Conservation (phyloP, 2,113 vertebrate genomes). For the Nestor notabilis region DNA sequence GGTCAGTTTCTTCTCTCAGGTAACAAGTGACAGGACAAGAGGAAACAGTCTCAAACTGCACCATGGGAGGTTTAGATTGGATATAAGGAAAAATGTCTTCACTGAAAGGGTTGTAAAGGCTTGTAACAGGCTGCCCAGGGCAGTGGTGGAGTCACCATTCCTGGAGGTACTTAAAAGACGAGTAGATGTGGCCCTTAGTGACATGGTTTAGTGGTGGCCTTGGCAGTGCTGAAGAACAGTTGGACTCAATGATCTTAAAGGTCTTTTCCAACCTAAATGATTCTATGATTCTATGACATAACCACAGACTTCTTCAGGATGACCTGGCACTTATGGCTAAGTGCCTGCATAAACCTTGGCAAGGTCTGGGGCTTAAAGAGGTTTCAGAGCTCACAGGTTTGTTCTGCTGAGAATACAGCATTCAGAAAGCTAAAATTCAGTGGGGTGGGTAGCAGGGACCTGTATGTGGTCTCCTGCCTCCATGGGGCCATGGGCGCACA, state of each 20-base stretch:
- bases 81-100: background rate
- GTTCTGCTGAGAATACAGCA: background rate
- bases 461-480: background rate
- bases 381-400: background rate
- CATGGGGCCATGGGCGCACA: rapidly evolving
- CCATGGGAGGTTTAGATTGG: background rate
- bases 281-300: background rate
- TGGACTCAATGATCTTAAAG: rapidly evolving
- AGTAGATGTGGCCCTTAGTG: background rate
- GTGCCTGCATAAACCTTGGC: background rate
- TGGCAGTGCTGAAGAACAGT: background rate
- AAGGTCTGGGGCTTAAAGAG: background rate
- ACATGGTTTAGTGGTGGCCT: background rate
- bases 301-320: background rate
- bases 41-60: background rate
- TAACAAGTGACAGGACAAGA: background rate
- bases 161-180: rapidly evolving
- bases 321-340: background rate
- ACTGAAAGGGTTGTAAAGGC: background rate
- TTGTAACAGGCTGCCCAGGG: background rate
- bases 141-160: too few relatives aligned
- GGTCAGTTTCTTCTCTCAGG: background rate
- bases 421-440: background rate
- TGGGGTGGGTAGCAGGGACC: rapidly evolving
- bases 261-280: background rate